Evolutionary conservation across 2,888 invertebrate genomes (phyloP), one percentile per base, ranked within the genome.

Genomic region (Baccha elongata): DNA sequence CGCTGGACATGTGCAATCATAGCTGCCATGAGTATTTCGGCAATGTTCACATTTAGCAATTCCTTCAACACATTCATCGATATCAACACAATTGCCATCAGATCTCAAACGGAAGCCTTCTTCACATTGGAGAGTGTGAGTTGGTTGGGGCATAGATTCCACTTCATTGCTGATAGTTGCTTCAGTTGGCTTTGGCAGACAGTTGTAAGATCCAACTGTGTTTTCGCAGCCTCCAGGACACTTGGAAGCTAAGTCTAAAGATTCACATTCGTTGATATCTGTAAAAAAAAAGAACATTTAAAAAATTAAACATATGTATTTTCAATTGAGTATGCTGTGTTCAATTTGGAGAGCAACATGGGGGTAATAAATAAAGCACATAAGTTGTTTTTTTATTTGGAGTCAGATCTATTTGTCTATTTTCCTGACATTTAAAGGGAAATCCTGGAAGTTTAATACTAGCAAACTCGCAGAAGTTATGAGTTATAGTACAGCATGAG

Each of bases 201-300:
- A 93, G 17, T 88, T 88, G 88, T 93, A 95, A 0, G 93, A 92
- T n/a, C 95, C 95, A 2, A 91, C 91, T 0, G 92, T 92, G 87
- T 95, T 95, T 84, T 93, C 90, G 88, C 95, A 95, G 29, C 91
- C 92, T 85, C 89, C 87, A 3, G 88, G 87, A 83, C 94, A 91
- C 80, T 88, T 80, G 40, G 87, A 79, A 2, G 87, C 85, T n/a
- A 91, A 84, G 60, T 90, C 88, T 0, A 89, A 87, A 52, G 87
- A 89, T 32, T 92, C 91, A 86, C 95, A 95, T 88, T 95, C 95
- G 87, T 95, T 93, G 26, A 94, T 92, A 89, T 94, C 94, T 93
- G 86, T 0, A 84, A 17, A 42, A 40, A 42, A 55, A 21, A 53
- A 13, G 23, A 52, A 50, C 17, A 13, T 23, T 13, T 13, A 2